Evolutionary conservation across 2,797 vertebrate genomes (phyloP).

Genomic region (Argya squamiceps): DNA sequence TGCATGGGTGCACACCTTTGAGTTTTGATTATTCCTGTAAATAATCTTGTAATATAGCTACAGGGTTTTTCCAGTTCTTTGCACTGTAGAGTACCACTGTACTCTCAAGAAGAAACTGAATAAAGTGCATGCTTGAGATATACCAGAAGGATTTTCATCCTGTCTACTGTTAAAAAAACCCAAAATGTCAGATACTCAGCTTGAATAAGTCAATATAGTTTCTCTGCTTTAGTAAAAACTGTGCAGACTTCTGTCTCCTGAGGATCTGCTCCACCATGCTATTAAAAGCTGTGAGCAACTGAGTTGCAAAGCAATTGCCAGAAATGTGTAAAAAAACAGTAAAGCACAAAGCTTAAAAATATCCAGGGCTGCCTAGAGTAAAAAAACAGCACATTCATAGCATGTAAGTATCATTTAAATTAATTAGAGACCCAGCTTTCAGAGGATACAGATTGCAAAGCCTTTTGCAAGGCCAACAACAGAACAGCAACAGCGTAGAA

Average conservation of each 20-base stretch:
- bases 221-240: neutral
- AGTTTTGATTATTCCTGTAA: neutral
- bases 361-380: neutral
- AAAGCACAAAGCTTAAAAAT: neutral
- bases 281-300: neutral
- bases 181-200: neutral
- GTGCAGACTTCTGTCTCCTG: neutral
- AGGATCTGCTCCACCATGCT: neutral
- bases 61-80: neutral
- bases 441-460: neutral
- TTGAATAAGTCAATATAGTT: neutral
- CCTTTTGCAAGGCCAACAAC: neutral
- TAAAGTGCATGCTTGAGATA: neutral
- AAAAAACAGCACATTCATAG: neutral
- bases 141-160: neutral
- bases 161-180: neutral
- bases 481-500: neutral
- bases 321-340: neutral
- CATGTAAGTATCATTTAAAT: neutral
- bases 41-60: neutral
- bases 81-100: accelerated
- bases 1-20: neutral
- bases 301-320: neutral
- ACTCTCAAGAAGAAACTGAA: neutral
- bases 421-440: neutral